phyloP scores from a whole-genome alignment of 2,113 vertebrate genomes.

The Brachypodius melanocephalos region DNA sequence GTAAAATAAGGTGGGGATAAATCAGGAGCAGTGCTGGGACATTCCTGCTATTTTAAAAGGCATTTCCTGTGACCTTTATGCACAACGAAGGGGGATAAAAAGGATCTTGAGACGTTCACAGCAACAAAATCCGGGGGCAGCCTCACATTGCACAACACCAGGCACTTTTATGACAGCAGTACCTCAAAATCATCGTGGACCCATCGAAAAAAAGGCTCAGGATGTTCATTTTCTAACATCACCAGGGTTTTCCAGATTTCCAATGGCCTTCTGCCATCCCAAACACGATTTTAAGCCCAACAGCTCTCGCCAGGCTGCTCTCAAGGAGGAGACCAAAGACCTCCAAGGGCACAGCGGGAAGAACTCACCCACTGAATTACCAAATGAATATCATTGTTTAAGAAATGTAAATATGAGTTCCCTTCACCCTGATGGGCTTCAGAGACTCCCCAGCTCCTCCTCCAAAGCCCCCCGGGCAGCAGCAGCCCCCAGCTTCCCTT shows the following conservation, averaged over 20 bases:
- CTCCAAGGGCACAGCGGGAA: neutral
- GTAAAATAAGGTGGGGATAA: neutral
- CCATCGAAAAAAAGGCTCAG: neutral
- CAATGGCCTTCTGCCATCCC: neutral
- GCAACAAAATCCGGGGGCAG: neutral
- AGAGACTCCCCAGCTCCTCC: neutral
- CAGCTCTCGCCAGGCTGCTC: neutral
- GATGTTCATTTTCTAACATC: neutral
- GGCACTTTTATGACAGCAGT: neutral
- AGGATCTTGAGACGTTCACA: neutral
- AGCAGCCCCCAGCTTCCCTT: too few species aligned
- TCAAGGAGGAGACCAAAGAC: neutral
- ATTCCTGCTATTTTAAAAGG: neutral
- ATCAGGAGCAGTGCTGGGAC: neutral
- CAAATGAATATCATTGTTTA: neutral
- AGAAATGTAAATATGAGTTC: accelerated
- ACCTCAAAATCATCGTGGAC: accelerated
- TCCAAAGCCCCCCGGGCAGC: accelerated
- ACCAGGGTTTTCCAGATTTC: neutral
- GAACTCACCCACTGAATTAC: neutral
- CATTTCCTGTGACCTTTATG: neutral
- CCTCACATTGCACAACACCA: neutral
- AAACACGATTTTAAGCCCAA: neutral
- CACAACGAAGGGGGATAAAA: neutral
- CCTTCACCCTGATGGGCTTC: accelerated